A percentile compares a stretch with the other conserved stretches of the same genome.
Conservation (phyloP, 2,113 vertebrate genomes). For the Cervus canadensis region DNA sequence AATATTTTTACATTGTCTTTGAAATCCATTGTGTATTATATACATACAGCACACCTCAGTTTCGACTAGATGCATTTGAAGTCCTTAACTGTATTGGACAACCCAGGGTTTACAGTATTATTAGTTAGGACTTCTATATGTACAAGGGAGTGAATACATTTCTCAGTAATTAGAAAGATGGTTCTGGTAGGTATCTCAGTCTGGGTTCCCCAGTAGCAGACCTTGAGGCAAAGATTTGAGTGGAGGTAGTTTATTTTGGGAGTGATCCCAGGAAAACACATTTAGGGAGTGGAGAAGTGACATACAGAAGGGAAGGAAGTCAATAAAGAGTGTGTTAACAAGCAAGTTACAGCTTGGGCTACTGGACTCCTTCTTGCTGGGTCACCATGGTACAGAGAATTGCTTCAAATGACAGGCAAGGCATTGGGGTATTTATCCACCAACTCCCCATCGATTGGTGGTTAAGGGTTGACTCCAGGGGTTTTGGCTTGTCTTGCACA, state of each 20-base stretch:
- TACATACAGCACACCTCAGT: background rate
- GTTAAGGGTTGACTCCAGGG: too few relatives aligned
- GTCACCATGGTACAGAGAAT: background rate
- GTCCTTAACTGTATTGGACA: background rate
- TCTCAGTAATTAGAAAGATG: background rate
- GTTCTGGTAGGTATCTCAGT: background rate
- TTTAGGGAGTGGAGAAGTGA: too few relatives aligned
- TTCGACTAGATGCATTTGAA: background rate
- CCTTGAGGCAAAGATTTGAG: background rate
- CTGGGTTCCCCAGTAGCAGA: background rate
- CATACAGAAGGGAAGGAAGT: too few relatives aligned
- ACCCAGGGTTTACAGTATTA: background rate
- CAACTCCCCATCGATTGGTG: fast-evolving
- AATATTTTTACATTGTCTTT: background rate
- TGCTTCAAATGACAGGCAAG: background rate
- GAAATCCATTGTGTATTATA: background rate
- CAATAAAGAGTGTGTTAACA: too few relatives aligned
- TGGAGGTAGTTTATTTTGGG: background rate
- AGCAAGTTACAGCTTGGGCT: background rate
- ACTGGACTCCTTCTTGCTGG: background rate
- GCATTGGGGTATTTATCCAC: background rate
- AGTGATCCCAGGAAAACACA: background rate
- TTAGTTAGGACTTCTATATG: background rate
- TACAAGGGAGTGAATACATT: background rate
- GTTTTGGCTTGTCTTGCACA: background rate